These are phyloP conservation scores for Cettia cetti DNA, from an alignment of 2,113 vertebrate species.

Conservation along the genomic window DNA sequence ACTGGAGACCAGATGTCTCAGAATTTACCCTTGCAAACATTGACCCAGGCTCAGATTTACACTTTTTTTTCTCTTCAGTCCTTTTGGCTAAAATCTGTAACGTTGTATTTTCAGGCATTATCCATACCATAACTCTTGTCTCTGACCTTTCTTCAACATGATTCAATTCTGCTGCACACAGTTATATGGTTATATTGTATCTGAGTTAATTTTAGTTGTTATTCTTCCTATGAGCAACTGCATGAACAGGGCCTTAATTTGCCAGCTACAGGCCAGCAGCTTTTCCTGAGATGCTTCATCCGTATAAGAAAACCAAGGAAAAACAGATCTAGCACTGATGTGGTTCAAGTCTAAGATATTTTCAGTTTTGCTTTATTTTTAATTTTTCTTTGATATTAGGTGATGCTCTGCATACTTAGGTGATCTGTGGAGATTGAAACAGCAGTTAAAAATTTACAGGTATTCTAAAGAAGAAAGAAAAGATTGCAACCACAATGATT, in stretches of 20 bases:
- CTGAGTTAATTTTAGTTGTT: background rate
- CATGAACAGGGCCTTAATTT: background rate
- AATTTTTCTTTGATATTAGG: background rate
- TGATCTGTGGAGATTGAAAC: background rate
- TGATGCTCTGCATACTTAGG: background rate
- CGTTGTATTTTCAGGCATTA: background rate
- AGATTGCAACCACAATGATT: background rate
- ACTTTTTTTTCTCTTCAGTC: background rate
- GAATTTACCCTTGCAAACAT: background rate
- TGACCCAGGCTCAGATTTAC: background rate
- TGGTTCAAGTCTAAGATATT: background rate
- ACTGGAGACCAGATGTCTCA: background rate
- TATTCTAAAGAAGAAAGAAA: background rate
- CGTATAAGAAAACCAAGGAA: background rate
- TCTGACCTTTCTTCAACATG: background rate
- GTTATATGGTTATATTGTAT: background rate
- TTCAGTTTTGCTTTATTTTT: background rate
- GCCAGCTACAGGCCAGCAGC: background rate
- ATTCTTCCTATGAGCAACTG: background rate
- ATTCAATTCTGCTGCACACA: background rate
- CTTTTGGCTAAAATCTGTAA: background rate
- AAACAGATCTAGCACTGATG: background rate
- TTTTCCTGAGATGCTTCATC: background rate
- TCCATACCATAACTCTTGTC: background rate
- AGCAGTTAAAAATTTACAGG: background rate